These are phyloP conservation scores for Syngnathus typhle DNA, from an alignment of 2,113 vertebrate genomes.

Conservation along the genomic window DNA sequence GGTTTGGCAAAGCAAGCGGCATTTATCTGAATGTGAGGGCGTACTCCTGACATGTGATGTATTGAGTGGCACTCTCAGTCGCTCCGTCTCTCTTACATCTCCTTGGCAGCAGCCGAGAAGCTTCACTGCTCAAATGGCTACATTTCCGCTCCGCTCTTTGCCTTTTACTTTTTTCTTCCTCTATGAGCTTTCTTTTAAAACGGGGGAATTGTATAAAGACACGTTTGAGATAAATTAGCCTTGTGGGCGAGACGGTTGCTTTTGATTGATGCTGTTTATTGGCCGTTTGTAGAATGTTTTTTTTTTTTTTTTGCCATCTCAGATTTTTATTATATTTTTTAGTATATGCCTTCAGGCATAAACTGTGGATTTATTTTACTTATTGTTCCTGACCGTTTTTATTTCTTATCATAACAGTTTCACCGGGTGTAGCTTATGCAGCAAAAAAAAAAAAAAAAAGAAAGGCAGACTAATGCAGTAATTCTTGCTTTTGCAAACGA, in stretches of 20 bases:
- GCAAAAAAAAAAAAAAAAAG: neutral
- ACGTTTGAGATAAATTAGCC: constrained; percentile 66
- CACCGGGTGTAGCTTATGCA: neutral
- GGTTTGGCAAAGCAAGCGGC: constrained; percentile 50
- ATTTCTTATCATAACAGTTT: neutral
- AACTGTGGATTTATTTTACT: neutral
- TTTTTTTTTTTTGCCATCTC: constrained; percentile 33
- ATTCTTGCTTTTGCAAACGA: neutral
- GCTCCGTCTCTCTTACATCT: constrained; percentile 74
- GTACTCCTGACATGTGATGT: constrained; percentile 62
- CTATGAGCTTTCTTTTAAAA: constrained; percentile 54
- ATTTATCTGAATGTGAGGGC: constrained; percentile 54
- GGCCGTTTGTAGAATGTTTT: constrained; percentile 57
- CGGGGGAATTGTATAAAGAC: constrained; percentile 71
- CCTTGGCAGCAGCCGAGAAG: constrained; percentile 74
- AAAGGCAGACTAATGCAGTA: neutral
- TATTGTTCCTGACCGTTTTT: neutral
- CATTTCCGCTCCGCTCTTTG: constrained; percentile 61
- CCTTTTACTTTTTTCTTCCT: constrained; percentile 55
- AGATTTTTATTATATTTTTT: constrained; percentile 37
- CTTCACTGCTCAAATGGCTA: constrained; percentile 67
- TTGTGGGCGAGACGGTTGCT: constrained; percentile 53
- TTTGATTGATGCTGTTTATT: constrained; percentile 70
- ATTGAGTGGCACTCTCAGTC: constrained; percentile 62
- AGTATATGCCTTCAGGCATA: neutral